Base-by-base conservation (phyloP, 2,113 vertebrate species). In the Spea bombifrons region DNA sequence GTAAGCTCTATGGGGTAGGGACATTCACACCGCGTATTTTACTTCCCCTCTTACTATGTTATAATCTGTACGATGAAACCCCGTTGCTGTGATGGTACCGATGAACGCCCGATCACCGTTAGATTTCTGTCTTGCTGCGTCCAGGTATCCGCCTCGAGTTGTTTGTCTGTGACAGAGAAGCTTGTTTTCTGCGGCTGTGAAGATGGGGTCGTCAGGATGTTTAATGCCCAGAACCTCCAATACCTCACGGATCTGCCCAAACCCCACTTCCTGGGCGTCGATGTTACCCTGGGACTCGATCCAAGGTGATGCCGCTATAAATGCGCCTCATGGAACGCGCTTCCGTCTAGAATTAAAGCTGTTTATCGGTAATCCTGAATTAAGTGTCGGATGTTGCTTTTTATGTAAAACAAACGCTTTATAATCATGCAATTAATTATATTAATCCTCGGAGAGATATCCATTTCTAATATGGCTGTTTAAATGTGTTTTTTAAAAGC, bases 171-270 rank as follows among this genome's bases (percentile, higher is more conserved):
- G 71, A 87, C 90, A 0, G 89, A 93, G 66, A 82, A 89, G 5
- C 86, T 91, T 0, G 83, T 98, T 4, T 97, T 96, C 82, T 97
- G 96, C 0, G 96, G 96, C 5, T 96, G 96, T n/a, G 89, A 94
- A 0, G 86, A 93, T 0, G 96, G 96, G 0, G 85, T 88, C 0
- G 67, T 98, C 7, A 81, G 92, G 0, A 87, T 95, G 3, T 95
- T 96, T 84, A 84, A 83, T 0, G 88, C 93, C 0, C 69, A 82
- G 2, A 88, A 87, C 82, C 88, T 96, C 53, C 86, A 88, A 0
- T 94, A 93, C 79, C 76, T 97, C 44, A 70, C 84, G 4, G 94
- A 92, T 0, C 85, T 98, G 73, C 94, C 89, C 8, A 91, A 86
- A 3, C 96, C 96, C 0, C 96, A 97, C 82, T 83, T 83, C 65